These are phyloP conservation scores for Brenthis daphne DNA, from an alignment of 2,888 invertebrate species.

Conservation along the genomic window DNA sequence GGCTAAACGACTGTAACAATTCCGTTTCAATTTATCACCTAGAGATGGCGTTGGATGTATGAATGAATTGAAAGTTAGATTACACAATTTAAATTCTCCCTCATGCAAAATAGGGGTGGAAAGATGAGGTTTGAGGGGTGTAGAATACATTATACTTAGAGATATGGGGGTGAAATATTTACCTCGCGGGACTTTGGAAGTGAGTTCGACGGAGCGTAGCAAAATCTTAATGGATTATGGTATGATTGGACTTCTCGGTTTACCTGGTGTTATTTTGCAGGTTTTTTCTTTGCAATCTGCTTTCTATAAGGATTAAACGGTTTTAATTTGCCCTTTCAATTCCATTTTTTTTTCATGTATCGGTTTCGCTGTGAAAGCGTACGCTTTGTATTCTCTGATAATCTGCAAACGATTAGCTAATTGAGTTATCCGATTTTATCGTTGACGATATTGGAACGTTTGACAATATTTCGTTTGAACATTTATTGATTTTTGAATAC, in stretches of 20 bases:
- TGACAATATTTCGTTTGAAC: constrained; percentile 3
- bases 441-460: constrained; percentile 24
- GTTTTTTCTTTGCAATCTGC: constrained; percentile 53
- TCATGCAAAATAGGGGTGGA: constrained; percentile 81
- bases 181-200: constrained; percentile 78
- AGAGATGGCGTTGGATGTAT: constrained; percentile 81
- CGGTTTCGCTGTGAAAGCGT: constrained; percentile 43
- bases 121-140: constrained; percentile 76
- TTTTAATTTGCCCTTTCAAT: constrained; percentile 46
- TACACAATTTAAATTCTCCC: constrained; percentile 82
- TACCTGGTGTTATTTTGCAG: constrained; percentile 67
- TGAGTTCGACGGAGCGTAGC: constrained; percentile 71
- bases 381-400: constrained; percentile 23
- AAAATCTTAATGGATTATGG: constrained; percentile 81
- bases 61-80: constrained; percentile 83
- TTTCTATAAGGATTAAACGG: constrained; percentile 61
- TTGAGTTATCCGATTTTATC: constrained; percentile 29
- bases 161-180: constrained; percentile 72
- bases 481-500: not conserved
- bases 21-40: constrained; percentile 79
- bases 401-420: constrained; percentile 38
- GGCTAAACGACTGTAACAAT: constrained; percentile 65
- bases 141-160: constrained; percentile 73
- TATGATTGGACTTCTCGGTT: constrained; percentile 74
- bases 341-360: constrained; percentile 56